Base-by-base conservation (phyloP, 2,797 vertebrate species). In the Halcyon leucocephala region DNA sequence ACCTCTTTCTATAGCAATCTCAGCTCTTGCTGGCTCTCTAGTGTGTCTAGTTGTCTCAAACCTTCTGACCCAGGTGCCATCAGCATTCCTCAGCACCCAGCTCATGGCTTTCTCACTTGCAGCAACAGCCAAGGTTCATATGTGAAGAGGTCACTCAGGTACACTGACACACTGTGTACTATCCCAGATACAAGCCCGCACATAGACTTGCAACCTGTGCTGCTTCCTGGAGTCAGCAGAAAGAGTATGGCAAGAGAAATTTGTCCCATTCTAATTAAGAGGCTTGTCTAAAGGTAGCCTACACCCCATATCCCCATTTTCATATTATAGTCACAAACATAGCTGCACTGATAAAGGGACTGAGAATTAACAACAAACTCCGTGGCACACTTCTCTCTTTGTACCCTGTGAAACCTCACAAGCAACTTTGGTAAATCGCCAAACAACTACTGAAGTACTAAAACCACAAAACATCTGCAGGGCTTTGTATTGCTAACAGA, bases 371-470 rank as follows among this genome's bases (percentile, higher is more conserved):
- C 44, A 57, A 22, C 12, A 26, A 41, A 28, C 13, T 19, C 37
- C 28, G 31, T 1, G 5, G 11, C 12, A 15, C 3, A 4, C 22
- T 14, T 6, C n/a, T 37, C 2, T 17, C 48, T 35, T 22, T 42
- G 8, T 6, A 9, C 11, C 12, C 12, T 7, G 13, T 1, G 1
- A 74, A n/a, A 20, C 26, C 18, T 61, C 58, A 60, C 17, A 67
- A 78, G 21, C n/a, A 41, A 24, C 52, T 14, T 28, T 25, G 49
- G 25, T 5, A 70, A 51, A 10, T 26, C 8, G 42, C 6, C 22
- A 57, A 54, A 29, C 12, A 71, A 13, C 8, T 41, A 12, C n/a
- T 6, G 12, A 65, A 90, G 31, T 13, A 14, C 10, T 25, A 66
- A 62, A 80, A 6, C 7, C 15, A 49, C 10, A 26, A 26, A 62